A percentile compares a stretch with the other conserved stretches of the same genome.
Evolutionary conservation across 1,140 invertebrate genomes (phyloP).

Genomic region (Proales similis): DNA sequence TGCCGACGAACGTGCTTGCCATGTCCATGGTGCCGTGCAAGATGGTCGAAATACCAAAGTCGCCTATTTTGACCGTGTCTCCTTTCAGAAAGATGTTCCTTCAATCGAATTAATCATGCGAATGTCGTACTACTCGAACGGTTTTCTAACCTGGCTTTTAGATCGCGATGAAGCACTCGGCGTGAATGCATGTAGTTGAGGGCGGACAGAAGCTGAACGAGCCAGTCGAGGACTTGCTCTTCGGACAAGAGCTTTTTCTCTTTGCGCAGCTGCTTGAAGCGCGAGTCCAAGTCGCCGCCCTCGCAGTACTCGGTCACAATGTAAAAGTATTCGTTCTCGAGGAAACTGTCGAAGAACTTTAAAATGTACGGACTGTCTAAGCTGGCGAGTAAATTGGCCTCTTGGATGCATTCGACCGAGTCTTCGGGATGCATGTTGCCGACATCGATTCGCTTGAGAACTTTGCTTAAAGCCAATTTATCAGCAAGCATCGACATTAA

Average conservation of each 20-base stretch:
- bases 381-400: slow-evolving; percentile 48
- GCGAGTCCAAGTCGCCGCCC: slow-evolving; percentile 51
- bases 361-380: slow-evolving; percentile 49
- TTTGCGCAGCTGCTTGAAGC: slow-evolving; percentile 47
- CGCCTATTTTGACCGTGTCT: slow-evolving; percentile 51
- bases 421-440: slow-evolving; percentile 51
- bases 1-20: slow-evolving; percentile 48
- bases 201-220: slow-evolving; percentile 51
- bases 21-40: slow-evolving; percentile 49
- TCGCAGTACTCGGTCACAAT: slow-evolving; percentile 55
- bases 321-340: slow-evolving; percentile 51
- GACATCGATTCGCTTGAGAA: slow-evolving; percentile 51
- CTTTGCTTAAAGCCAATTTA: slow-evolving; percentile 42
- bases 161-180: slow-evolving; percentile 51
- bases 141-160: slow-evolving; percentile 49
- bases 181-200: slow-evolving; percentile 52
- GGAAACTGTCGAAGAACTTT: slow-evolving; percentile 51
- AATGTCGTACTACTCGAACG: not conserved
- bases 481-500: not conserved
- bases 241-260: slow-evolving; percentile 44
- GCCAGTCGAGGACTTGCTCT: slow-evolving; percentile 49
- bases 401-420: slow-evolving; percentile 49
- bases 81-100: slow-evolving; percentile 53
- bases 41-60: slow-evolving; percentile 52
- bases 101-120: slow-evolving; percentile 33